These are phyloP conservation scores for Nematolebias whitei DNA, from an alignment of 2,113 vertebrate genomes.

Conservation along the genomic window DNA sequence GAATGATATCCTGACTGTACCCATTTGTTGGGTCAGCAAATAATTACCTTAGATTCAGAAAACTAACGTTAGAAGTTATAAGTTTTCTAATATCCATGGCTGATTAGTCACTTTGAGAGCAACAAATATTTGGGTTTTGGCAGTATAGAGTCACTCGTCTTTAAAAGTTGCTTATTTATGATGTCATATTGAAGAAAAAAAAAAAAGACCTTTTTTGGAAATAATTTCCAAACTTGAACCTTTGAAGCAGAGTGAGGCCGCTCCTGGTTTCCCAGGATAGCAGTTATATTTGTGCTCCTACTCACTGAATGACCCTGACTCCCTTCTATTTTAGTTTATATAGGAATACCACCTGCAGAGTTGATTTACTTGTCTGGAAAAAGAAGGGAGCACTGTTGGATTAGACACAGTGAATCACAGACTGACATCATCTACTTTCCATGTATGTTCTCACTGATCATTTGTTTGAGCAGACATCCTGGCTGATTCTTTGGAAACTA, in stretches of 20 bases:
- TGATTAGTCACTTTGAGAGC: conserved; percentile 10
- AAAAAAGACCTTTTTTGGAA: conserved; percentile 62
- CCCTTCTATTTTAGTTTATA: conserved; percentile 32
- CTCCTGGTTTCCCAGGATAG: conserved; percentile 42
- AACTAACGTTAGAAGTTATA: conserved; percentile 19
- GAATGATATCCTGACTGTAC: conserved; percentile 39
- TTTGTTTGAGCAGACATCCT: conserved; percentile 32
- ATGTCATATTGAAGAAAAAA: conserved; percentile 35
- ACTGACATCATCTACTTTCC: conserved; percentile 56
- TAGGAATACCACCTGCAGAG: conserved; percentile 54
- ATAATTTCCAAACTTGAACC: conserved; percentile 54
- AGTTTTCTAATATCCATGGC: background rate
- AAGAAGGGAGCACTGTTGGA: conserved; percentile 35
- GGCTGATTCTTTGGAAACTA: conserved; percentile 53
- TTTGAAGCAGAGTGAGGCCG: conserved; percentile 29
- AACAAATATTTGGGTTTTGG: conserved; percentile 13
- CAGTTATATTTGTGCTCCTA: background rate
- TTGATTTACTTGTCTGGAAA: conserved; percentile 46
- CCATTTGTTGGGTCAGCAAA: conserved; percentile 9
- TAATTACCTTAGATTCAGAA: conserved; percentile 20
- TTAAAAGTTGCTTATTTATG: conserved; percentile 41
- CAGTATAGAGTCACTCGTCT: conserved; percentile 13
- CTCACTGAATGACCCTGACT: conserved; percentile 23
- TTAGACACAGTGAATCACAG: conserved; percentile 26
- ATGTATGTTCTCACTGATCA: conserved; percentile 34